Evolutionary conservation across 2,888 invertebrate genomes (phyloP).

Genomic region (Xanthostigma xanthostigma): DNA sequence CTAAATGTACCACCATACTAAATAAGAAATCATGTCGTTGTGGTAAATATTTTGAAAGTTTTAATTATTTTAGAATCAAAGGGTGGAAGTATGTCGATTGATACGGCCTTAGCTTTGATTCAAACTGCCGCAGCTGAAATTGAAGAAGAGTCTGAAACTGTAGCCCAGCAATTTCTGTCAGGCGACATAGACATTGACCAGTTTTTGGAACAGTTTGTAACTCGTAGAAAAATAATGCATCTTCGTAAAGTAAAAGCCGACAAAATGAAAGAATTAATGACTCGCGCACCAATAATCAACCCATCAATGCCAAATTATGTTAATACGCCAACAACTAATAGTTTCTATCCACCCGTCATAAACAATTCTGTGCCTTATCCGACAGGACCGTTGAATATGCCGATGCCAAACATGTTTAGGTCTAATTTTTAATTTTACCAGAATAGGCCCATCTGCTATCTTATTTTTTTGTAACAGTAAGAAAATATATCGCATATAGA

Average conservation of each 20-base stretch:
- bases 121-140: conserved; percentile 85
- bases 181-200: conserved; percentile 59
- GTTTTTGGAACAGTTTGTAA: conserved; percentile 73
- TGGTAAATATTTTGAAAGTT: too few species aligned
- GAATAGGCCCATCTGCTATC: too few species aligned
- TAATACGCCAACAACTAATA: conserved; percentile 25
- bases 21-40: not conserved
- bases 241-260: conserved; percentile 81
- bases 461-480: too few species aligned
- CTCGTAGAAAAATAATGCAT: conserved; percentile 62
- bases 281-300: conserved; percentile 23
- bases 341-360: conserved; percentile 32
- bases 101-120: conserved; percentile 73
- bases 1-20: too few species aligned
- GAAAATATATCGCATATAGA: too few species aligned
- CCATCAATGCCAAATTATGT: conserved; percentile 21
- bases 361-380: conserved; percentile 46
- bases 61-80: conserved; percentile 45
- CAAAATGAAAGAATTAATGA: conserved; percentile 68
- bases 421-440: too few species aligned
- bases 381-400: conserved; percentile 59
- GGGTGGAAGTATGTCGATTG: conserved; percentile 62
- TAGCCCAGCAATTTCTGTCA: conserved; percentile 66
- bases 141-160: conserved; percentile 81
- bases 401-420: conserved; percentile 39